Evolutionary conservation across 2,113 vertebrate species (phyloP), one percentile per base, ranked within the genome.

Genomic region (Pseudopodoces humilis): DNA sequence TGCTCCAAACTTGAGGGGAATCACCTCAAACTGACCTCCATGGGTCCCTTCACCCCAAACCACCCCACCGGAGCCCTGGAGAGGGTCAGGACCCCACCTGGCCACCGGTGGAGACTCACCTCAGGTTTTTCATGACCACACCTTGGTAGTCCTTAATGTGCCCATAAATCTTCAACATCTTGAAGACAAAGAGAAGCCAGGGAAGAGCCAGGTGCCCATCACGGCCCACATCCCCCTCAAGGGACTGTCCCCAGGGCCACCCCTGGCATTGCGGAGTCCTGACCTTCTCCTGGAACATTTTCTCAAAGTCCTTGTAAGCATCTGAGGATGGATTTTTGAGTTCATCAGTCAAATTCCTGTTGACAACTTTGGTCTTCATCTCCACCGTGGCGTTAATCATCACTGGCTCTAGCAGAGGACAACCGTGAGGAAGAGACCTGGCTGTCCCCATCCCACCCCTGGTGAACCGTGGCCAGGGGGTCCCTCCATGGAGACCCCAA

Each of bases 311-410:
- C 64, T 4, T 4, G 64, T n/a, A 82, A 9, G 3, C 35, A 0
- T 3, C 0, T 2, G 79, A 82, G 7, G 3, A 4, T 0, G 1
- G 0, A 4, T 69, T 0, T 0, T 1, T 1, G 30, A 69, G 30
- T 0, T 41, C 2, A 0, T 39, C 2, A 0, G 16, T 1, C 4
- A 43, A 59, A n/a, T 3, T 3, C 11, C 9, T 7, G 74, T 60
- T 25, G 3, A 50, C 9, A 0, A 82, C 3, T 16, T 50, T 50
- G 53, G 79, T 9, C 4, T 1, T 28, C 65, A 82, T 82, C 44
- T 19, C 35, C 79, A 82, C 79, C 15, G 44, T 82, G 0, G 79
- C 44, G 1, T 35, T 50, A 3, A 30, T 3, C 4, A 4, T 50
- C 53, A 6, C 65, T 70, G 41, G 30, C 24, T 24, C 65, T 7